Base-by-base conservation (phyloP, 2,888 invertebrate species). In the Diarsia dahlii region DNA sequence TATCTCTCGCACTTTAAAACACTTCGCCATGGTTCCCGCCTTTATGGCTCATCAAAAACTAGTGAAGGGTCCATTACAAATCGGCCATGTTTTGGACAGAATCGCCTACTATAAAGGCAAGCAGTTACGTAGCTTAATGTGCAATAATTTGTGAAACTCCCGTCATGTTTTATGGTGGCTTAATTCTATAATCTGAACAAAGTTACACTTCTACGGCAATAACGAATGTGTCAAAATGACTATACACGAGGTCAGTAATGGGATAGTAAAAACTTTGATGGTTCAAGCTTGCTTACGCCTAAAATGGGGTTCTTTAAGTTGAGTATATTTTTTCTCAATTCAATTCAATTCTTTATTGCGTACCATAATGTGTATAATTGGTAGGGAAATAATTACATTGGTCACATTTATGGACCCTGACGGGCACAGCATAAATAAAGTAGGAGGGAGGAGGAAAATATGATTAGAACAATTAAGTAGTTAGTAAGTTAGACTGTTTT, bases 1-100 rank as follows among this genome's bases (percentile, higher is more conserved):
- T 46, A 63, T 60, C 52, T 82, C 56, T 52, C 23, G 13, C 46
- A 39, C 9, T 66, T 52, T 48, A 65, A 68, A 72, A 52, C 73
- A 82, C 65, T 75, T 73, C 62, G 56, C 75, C 70, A 79, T 80
- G 76, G 75, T 68, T 78, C 80, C 76, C 70, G 68, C 72, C 62
- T 78, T 78, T 77, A 80, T 72, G 67, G 62, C 76, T 84, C 84
- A 85, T 84, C 75, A 81, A 84, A 85, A 77, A 60, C n/a, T 71
- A 78, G 85, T 84, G 86, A 85, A 86, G 86, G 86, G 86, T 76
- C 84, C 71, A 85, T 84, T 86, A 72, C 73, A 63, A 86, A 81
- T 78, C 64, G 74, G 70, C 72, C 83, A 81, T 86, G 76, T 76
- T 86, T 76, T 71, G 80, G 69, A 79, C 71, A 83, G 81, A 80